Conservation (phyloP, 2,797 vertebrate species). For the Paguma larvata region DNA sequence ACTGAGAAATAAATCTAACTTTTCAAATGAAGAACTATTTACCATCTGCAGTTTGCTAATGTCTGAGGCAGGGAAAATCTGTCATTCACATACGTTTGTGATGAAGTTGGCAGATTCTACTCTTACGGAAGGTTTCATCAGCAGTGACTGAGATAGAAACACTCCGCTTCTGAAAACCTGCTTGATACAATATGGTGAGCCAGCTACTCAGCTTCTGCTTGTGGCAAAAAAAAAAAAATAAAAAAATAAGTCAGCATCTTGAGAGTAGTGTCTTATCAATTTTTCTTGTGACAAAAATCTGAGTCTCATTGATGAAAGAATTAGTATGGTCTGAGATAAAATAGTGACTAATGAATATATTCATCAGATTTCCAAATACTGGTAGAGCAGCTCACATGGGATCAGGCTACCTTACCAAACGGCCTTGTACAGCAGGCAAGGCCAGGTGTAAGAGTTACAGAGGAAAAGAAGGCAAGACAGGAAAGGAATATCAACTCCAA, state of each 20-base stretch:
- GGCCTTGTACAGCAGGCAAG: neutral
- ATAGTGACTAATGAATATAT: neutral
- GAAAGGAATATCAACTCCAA: neutral
- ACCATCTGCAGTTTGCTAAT: constrained; percentile 60
- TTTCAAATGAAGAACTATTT: constrained; percentile 68
- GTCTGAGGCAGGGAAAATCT: constrained; percentile 71
- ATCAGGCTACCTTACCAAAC: neutral
- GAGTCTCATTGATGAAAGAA: neutral
- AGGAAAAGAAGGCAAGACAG: neutral
- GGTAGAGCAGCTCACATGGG: neutral
- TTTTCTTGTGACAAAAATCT: neutral
- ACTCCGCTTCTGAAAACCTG: constrained; percentile 21
- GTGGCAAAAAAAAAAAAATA: neutral
- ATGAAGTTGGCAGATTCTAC: constrained; percentile 49
- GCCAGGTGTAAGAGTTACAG: neutral
- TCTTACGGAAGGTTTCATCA: neutral
- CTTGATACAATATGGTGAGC: neutral
- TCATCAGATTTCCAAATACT: neutral
- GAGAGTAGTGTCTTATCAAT: neutral
- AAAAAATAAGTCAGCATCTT: neutral
- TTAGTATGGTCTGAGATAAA: neutral
- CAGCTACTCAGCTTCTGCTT: neutral
- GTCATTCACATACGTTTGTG: constrained; percentile 25
- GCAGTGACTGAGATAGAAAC: neutral
- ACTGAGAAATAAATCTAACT: constrained; percentile 62